These are phyloP conservation scores for Cordilura impudica DNA, from an alignment of 2,888 invertebrate species.

Conservation along the genomic window DNA sequence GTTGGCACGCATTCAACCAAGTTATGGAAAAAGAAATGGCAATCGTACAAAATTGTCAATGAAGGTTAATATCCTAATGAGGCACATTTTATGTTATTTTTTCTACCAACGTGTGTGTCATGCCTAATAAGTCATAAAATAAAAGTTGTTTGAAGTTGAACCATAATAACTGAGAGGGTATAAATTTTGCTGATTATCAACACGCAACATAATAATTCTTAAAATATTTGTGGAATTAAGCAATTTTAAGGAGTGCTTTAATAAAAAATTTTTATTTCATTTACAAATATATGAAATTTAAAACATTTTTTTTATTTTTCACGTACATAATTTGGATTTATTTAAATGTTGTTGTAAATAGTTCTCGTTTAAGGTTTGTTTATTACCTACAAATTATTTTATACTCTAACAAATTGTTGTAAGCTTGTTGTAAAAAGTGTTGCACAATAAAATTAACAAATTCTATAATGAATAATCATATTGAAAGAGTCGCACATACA, in stretches of 20 bases:
- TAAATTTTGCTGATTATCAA: slow-evolving; percentile 16
- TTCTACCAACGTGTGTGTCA: neutral
- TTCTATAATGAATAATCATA: slow-evolving; percentile 14
- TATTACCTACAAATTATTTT: neutral
- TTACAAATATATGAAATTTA: no score
- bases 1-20: neutral
- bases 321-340: no score
- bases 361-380: neutral
- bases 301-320: no score
- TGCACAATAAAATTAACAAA: neutral
- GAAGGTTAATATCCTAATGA: neutral
- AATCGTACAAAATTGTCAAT: neutral
- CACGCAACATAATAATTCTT: slow-evolving; percentile 38
- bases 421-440: neutral
- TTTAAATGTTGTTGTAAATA: neutral
- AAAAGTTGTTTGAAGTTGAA: neutral
- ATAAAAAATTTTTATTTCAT: no score
- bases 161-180: slow-evolving; percentile 4
- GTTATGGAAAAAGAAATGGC: neutral
- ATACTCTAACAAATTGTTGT: neutral
- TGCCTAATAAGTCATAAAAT: neutral
- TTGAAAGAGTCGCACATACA: neutral
- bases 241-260: slow-evolving; percentile 5
- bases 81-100: neutral
- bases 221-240: slow-evolving; percentile 5